These are phyloP conservation scores for Spea bombifrons DNA, from an alignment of 2,113 vertebrate species.

Conservation along the genomic window DNA sequence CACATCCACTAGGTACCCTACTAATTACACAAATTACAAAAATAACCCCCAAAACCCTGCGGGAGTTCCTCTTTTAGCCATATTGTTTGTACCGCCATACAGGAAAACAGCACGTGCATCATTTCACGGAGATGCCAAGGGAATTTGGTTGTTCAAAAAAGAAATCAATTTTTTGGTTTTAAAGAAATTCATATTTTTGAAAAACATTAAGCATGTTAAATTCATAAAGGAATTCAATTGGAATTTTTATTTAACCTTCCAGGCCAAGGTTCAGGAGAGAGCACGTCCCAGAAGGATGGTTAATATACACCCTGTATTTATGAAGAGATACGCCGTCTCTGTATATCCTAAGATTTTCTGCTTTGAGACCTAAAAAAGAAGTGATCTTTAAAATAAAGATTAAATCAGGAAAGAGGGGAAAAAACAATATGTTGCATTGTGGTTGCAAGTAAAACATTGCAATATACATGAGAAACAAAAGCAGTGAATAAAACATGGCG, in stretches of 20 bases:
- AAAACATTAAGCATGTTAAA: slow-evolving; percentile 38
- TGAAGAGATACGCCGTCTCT: slow-evolving; percentile 33
- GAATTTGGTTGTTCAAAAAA: slow-evolving; percentile 34
- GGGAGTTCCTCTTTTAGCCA: not conserved
- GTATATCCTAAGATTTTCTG: slow-evolving; percentile 14
- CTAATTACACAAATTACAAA: too few species aligned
- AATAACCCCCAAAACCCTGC: not conserved
- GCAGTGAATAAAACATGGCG: not conserved
- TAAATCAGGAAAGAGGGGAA: not conserved
- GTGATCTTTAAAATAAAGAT: slow-evolving; percentile 21
- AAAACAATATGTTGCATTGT: not conserved
- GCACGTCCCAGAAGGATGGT: slow-evolving; percentile 33
- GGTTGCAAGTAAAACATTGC: not conserved
- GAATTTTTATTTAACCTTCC: slow-evolving; percentile 45
- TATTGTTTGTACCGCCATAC: slow-evolving; percentile 33
- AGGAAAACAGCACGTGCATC: slow-evolving; percentile 34
- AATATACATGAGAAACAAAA: not conserved
- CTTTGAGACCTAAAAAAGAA: slow-evolving; percentile 14
- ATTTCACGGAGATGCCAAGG: slow-evolving; percentile 26
- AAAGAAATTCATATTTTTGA: slow-evolving; percentile 34
- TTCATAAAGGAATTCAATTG: slow-evolving; percentile 40
- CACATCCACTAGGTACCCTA: too few species aligned
- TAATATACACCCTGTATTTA: slow-evolving; percentile 28
- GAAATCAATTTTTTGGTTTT: slow-evolving; percentile 44
- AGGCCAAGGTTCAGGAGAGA: slow-evolving; percentile 39